Evolutionary conservation across 2,888 invertebrate genomes (phyloP).

Genomic region (Limnephilus lunatus): DNA sequence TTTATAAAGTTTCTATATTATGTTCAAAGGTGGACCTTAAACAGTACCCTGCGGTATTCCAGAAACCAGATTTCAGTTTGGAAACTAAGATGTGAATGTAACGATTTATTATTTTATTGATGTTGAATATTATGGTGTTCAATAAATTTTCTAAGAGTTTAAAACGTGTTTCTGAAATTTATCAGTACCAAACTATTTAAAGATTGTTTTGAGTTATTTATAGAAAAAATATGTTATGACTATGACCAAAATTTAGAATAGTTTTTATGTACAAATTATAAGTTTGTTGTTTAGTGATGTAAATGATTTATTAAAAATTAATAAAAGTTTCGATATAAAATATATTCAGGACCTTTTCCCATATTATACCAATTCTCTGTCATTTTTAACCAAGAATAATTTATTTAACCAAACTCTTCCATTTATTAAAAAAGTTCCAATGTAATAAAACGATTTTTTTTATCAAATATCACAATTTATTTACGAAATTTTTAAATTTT

Average conservation of each 20-base stretch:
- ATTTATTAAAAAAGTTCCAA: background rate
- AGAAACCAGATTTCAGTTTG: background rate
- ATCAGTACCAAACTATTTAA: background rate
- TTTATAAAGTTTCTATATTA: background rate
- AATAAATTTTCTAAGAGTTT: background rate
- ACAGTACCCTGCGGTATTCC: background rate
- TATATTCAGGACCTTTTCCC: background rate
- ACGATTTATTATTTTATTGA: background rate
- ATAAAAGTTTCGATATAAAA: background rate
- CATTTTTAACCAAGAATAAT: background rate
- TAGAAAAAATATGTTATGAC: background rate
- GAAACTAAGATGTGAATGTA: background rate
- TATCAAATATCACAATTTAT: conserved; percentile 22
- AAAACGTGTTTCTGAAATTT: background rate
- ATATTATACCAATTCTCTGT: background rate
- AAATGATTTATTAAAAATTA: background rate
- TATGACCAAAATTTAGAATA: background rate
- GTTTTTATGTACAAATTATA: background rate
- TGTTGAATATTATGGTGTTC: background rate
- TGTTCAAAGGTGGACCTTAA: background rate
- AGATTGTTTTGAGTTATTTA: background rate
- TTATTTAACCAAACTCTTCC: no score
- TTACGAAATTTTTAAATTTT: background rate
- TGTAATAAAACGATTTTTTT: background rate
- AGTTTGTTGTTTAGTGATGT: background rate